These are phyloP conservation scores for Agelastica alni DNA, from an alignment of 2,888 invertebrate genomes.

Conservation along the genomic window DNA sequence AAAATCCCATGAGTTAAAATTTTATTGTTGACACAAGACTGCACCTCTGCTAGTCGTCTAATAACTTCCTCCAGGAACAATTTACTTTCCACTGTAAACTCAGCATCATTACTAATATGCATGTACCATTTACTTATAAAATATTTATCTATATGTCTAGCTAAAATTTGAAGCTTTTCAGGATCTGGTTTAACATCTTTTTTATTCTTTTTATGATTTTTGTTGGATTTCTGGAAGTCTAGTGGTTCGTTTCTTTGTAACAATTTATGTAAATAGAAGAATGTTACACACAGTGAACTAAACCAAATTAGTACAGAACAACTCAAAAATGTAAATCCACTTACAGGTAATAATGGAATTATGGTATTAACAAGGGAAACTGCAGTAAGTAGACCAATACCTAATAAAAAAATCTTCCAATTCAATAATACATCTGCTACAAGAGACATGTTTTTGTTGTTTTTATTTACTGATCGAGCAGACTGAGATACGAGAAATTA, in stretches of 20 bases:
- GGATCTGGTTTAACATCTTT: conserved; percentile 33
- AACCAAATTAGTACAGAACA: conserved; percentile 57
- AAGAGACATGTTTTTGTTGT: conserved; percentile 11
- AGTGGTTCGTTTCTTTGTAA: conserved; percentile 61
- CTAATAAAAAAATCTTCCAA: conserved; percentile 36
- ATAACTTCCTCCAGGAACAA: conserved; percentile 55
- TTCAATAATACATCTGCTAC: conserved; percentile 23
- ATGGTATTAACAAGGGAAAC: conserved; percentile 32
- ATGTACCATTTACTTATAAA: conserved; percentile 60
- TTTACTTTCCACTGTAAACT: conserved; percentile 56
- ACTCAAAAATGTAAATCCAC: conserved; percentile 39
- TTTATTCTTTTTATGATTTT: conserved; percentile 14
- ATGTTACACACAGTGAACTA: conserved; percentile 58
- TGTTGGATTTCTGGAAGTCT: conserved; percentile 48
- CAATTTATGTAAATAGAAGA: conserved; percentile 61
- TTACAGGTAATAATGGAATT: conserved; percentile 36
- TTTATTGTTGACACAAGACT: conserved; percentile 53
- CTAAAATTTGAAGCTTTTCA: conserved; percentile 47
- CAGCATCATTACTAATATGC: conserved; percentile 57
- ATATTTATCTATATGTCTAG: conserved; percentile 56
- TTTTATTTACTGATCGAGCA: conserved; percentile 17
- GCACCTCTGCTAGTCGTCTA: conserved; percentile 51
- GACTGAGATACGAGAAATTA: neutral
- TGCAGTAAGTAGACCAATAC: conserved; percentile 29
- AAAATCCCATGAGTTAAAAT: conserved; percentile 56